Conservation (phyloP, 2,888 invertebrate genomes). For the Patella ulyssiponensis region DNA sequence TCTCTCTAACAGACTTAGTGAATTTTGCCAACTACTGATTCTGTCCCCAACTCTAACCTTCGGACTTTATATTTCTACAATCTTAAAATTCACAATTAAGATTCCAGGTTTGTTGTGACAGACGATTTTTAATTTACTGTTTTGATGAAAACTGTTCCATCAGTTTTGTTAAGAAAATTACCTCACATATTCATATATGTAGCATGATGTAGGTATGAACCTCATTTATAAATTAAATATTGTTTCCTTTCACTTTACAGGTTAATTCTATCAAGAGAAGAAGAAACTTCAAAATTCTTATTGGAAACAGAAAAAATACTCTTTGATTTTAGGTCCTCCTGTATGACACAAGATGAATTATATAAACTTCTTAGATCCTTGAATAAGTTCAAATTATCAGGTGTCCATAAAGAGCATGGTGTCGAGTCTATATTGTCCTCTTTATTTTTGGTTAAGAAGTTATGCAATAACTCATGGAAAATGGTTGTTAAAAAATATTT, state of each 20-base stretch:
- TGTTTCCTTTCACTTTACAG: conserved; percentile 42
- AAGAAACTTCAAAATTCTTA: conserved; percentile 48
- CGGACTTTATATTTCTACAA: no score
- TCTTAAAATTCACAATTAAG: no score
- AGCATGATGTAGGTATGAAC: not conserved
- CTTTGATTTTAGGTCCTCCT: conserved; percentile 56
- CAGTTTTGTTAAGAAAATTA: no score
- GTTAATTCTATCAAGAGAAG: conserved; percentile 46
- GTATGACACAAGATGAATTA: conserved; percentile 56
- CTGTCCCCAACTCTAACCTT: no score
- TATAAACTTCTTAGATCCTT: conserved; percentile 39
- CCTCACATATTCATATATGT: not conserved
- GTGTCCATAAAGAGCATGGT: not conserved
- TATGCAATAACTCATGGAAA: conserved; percentile 38
- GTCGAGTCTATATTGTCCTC: not conserved
- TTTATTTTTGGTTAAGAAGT: conserved; percentile 8
- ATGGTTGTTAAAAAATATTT: conserved; percentile 43
- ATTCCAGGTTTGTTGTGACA: no score
- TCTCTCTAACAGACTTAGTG: no score
- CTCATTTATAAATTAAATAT: not conserved
- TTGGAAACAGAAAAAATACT: conserved; percentile 52
- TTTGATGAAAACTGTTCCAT: no score
- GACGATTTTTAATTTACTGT: no score
- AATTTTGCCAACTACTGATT: no score
- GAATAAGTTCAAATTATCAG: conserved; percentile 16